phyloP scores from a whole-genome alignment of 2,113 vertebrate genomes.

The Cheirogaleus medius region DNA sequence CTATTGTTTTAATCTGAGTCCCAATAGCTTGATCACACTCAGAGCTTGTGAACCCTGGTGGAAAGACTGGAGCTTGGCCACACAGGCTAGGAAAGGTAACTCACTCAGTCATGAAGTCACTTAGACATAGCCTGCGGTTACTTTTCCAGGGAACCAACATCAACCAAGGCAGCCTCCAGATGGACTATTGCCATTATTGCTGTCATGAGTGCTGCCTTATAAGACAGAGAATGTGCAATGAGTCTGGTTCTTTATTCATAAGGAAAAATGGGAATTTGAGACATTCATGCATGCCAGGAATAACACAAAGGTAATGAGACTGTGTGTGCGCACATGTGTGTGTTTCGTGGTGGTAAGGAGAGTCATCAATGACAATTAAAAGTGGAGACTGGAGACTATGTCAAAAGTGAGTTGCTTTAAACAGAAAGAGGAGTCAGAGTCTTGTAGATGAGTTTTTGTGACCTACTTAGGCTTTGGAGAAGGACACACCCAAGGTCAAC shows the following conservation, averaged over 20 bases:
- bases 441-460: neutral
- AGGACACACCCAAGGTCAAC: neutral
- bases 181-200: neutral
- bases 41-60: neutral
- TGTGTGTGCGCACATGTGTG: neutral
- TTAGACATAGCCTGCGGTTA: neutral
- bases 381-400: accelerated
- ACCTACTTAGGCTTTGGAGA: neutral
- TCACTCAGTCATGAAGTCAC: neutral
- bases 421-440: neutral
- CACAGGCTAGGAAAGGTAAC: neutral
- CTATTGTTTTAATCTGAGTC: neutral
- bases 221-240: neutral
- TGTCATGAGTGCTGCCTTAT: neutral
- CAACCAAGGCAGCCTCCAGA: neutral
- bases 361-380: neutral
- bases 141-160: neutral
- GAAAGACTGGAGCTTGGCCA: neutral
- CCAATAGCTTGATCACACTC: neutral
- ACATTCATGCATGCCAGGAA: neutral
- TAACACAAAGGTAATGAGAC: neutral
- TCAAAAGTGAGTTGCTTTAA: neutral
- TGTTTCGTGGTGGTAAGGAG: neutral
- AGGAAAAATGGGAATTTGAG: neutral
- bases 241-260: neutral